Evolutionary conservation across 2,797 vertebrate species (phyloP).

Genomic region (Dendrocincla fuliginosa): DNA sequence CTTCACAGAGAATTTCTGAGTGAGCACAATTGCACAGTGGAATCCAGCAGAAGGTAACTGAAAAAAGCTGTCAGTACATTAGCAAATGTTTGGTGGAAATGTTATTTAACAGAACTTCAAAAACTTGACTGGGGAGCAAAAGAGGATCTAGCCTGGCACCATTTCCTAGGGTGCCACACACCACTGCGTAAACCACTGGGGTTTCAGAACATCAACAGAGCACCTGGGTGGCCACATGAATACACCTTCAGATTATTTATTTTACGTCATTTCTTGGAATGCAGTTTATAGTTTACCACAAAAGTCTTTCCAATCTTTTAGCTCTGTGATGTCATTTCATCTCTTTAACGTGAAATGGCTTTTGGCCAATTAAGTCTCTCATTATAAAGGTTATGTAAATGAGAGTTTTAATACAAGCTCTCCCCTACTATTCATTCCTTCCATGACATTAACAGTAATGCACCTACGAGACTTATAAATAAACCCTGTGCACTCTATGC

Average conservation of each 20-base stretch:
- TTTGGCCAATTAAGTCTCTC: not conserved
- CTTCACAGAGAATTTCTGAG: not conserved
- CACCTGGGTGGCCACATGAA: not conserved
- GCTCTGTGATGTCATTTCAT: not conserved
- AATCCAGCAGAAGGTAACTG: not conserved
- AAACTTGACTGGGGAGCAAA: not conserved
- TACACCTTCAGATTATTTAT: not conserved
- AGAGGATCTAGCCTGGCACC: not conserved
- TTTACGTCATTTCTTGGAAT: conserved; percentile 18
- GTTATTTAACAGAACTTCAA: not conserved
- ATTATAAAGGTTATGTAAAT: not conserved
- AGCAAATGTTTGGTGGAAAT: not conserved
- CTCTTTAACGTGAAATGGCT: not conserved
- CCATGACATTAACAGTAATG: not conserved
- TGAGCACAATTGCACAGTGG: not conserved
- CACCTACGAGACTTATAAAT: not conserved
- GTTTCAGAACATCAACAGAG: not conserved
- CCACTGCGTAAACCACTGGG: not conserved
- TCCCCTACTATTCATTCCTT: not conserved
- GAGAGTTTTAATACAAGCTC: not conserved
- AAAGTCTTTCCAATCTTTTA: not conserved
- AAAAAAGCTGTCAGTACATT: not conserved
- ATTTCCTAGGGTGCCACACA: not conserved
- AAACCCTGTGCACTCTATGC: not conserved
- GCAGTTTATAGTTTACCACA: not conserved